Evolutionary conservation across 2,888 invertebrate genomes (phyloP), one percentile per base, ranked within the genome.

Genomic region (Lasioglossum oenotherae): DNA sequence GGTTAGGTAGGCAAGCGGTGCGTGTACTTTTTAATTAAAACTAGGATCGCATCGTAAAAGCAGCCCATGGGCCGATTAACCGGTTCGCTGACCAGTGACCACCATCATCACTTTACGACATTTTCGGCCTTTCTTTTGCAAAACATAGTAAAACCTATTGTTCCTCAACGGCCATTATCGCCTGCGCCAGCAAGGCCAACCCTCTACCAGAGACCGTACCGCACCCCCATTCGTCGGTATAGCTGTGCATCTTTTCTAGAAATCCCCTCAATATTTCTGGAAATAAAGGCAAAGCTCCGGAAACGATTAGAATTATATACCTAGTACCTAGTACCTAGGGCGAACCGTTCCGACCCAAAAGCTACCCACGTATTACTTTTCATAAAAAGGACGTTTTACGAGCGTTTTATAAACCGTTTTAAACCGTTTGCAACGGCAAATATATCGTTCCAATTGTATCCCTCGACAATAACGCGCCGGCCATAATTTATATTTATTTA

Each of bases 31-130:
- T 78, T 82, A 87, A 87, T 87, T 85, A 76, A 64, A 84, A 10
- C 38, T 82, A 67, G 84, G 69, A 71, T 78, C 57, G 60, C 49
- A 69, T 67, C 75, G 79, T 86, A 84, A 87, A 78, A 81, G 41
- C 0, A 16, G 35, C 53, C 80, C 16, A 46, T n/a, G 57, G 78
- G 12, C 80, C 74, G 86, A 86, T 88, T 84, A 88, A 87, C 76
- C 78, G 64, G 81, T 78, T 85, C 78, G 85, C 88, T 80, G 86
- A 86, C 83, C 87, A 82, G 87, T 80, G 86, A 86, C 83, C 87
- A 82, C 74, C 87, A 89, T 89, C 86, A 90, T 91, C 81, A 81
- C 57, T 92, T 91, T 35, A 35, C 35, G 84, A 86, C 84, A 86
- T 69, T 81, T 72, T 67, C 46, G 86, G 77, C 87, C 89, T 88